Evolutionary conservation across 92 coral and sea anemone species (phyloP).

Genomic region (Epizoanthus fatuus): DNA sequence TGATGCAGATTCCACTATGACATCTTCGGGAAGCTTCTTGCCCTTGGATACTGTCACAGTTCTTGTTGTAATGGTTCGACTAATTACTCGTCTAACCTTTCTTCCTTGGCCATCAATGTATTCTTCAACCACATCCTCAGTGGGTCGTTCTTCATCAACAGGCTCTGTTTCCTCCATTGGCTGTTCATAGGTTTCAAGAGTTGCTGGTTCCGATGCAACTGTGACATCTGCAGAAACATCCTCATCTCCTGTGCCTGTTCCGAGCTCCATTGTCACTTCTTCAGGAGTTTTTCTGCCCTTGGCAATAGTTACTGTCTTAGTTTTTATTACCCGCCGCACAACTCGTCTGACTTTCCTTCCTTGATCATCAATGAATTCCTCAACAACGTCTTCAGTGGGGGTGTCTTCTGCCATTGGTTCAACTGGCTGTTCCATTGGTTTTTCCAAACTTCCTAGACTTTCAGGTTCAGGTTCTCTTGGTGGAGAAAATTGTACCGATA

Average conservation of each 20-base stretch:
- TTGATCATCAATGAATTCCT: conserved; percentile 76
- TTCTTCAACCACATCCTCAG: conserved; percentile 8
- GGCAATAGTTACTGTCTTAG: conserved; percentile 23
- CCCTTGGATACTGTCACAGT: conserved; percentile 19
- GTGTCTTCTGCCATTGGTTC: background rate
- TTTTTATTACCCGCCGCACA: conserved; percentile 38
- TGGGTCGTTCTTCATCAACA: conserved; percentile 10
- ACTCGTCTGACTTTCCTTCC: conserved; percentile 60
- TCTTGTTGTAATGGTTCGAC: conserved; percentile 5
- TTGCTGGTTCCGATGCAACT: too few relatives aligned
- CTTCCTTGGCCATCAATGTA: conserved; percentile 52
- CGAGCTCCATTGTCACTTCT: too few relatives aligned
- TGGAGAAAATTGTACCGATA: too few relatives aligned
- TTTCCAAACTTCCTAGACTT: too few relatives aligned
- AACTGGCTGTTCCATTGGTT: too few relatives aligned
- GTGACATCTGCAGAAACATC: too few relatives aligned
- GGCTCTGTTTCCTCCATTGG: conserved; percentile 13
- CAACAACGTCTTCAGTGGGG: conserved; percentile 60
- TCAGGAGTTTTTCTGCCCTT: conserved; percentile 5
- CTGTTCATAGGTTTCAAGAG: too few relatives aligned
- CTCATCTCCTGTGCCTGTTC: too few relatives aligned
- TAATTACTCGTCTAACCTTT: conserved; percentile 26
- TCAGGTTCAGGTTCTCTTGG: too few relatives aligned
- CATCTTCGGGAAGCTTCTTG: conserved; percentile 2
- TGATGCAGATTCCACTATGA: background rate